A percentile compares a stretch with the other conserved stretches of the same genome.
Conservation (phyloP, 2,888 invertebrate species). For the Pediacus dermestoides region DNA sequence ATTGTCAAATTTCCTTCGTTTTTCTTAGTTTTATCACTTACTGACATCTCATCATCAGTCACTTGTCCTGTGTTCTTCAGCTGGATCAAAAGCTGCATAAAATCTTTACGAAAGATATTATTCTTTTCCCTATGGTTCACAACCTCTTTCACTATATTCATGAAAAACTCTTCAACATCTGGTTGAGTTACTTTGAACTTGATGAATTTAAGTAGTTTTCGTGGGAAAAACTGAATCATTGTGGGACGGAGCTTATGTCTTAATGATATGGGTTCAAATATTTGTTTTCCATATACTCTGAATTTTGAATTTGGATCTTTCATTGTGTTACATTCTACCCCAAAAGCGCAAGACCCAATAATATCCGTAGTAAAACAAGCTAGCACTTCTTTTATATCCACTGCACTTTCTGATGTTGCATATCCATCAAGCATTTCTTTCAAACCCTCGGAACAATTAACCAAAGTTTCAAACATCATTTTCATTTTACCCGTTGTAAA, state of each 20-base stretch:
- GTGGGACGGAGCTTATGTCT: no score
- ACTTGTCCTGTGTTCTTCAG: neutral
- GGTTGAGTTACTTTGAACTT: no score
- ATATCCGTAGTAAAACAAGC: constrained; percentile 1
- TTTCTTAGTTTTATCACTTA: no score
- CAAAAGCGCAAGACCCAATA: constrained; percentile 1
- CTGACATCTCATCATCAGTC: neutral
- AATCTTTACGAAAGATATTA: neutral
- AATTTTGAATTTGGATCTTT: neutral
- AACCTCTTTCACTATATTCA: neutral
- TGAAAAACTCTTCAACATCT: neutral
- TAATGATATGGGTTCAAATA: no score
- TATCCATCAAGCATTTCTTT: no score
- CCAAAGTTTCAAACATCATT: constrained; percentile 49
- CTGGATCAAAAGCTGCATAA: constrained; percentile 2
- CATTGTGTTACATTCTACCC: neutral
- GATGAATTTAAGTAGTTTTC: neutral
- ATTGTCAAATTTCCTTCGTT: neutral
- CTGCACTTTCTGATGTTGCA: no score
- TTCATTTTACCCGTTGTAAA: constrained; percentile 35
- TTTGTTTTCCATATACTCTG: neutral
- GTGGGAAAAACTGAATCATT: neutral
- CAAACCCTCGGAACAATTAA: no score
- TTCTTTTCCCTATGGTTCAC: neutral
- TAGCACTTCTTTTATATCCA: no score